phyloP scores from a whole-genome alignment of 2,113 vertebrate species.

The Passer domesticus region DNA sequence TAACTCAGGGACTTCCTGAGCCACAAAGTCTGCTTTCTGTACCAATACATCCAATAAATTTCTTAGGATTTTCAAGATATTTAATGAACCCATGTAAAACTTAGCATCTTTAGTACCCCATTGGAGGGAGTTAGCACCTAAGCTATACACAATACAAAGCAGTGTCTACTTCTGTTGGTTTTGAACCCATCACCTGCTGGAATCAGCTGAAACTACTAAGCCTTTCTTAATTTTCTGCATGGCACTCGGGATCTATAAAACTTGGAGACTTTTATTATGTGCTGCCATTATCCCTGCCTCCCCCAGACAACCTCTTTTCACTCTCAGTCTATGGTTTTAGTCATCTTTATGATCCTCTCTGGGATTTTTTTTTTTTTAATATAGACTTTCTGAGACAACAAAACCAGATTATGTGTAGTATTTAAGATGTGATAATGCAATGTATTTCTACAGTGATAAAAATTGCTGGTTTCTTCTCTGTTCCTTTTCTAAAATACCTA shows the following conservation, averaged over 20 bases:
- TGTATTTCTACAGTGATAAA: background rate
- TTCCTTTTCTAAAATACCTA: background rate
- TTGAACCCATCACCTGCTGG: background rate
- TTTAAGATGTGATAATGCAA: background rate
- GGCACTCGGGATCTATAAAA: background rate
- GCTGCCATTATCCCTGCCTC: background rate
- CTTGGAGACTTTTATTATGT: background rate
- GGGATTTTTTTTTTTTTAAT: background rate
- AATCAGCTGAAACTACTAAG: background rate
- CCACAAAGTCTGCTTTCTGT: background rate
- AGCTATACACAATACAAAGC: accelerated
- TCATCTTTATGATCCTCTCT: background rate
- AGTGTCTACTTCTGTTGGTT: background rate
- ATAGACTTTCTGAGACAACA: background rate
- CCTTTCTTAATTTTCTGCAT: background rate
- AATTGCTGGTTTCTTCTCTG: background rate
- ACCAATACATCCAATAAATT: background rate
- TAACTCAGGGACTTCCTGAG: background rate
- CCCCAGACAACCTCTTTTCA: background rate
- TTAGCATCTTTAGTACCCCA: background rate
- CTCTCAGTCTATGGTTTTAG: background rate
- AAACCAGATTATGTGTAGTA: background rate
- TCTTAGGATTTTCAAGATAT: background rate
- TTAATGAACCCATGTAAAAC: background rate
- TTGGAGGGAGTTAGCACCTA: background rate